Conservation (phyloP, 2,797 vertebrate genomes). For the Diglossa cyanea region DNA sequence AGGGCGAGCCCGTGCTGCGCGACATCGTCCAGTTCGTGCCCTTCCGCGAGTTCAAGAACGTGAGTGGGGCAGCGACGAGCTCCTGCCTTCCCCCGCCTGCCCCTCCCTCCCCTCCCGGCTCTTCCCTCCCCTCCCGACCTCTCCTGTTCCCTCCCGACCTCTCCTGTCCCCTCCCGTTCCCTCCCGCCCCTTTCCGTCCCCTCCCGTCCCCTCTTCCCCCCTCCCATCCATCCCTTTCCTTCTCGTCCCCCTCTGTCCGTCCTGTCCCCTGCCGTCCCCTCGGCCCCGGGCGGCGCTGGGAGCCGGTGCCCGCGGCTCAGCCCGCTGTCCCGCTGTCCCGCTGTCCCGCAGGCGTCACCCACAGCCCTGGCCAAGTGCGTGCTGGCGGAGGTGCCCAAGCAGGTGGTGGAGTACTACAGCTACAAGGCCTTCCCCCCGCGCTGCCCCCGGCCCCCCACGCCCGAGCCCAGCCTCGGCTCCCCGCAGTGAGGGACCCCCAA, state of each 20-base stretch:
- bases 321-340: neutral
- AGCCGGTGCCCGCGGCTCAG: neutral
- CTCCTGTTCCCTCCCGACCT: neutral
- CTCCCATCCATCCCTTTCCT: no score
- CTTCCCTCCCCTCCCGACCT: neutral
- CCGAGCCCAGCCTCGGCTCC: neutral
- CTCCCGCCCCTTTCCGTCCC: neutral
- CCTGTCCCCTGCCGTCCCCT: no score
- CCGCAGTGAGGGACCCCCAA: neutral
- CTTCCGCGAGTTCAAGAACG: slow-evolving; percentile 94
- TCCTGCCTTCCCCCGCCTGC: neutral
- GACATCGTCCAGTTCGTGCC: slow-evolving; percentile 96
- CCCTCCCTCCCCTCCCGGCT: no score
- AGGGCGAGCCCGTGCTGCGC: slow-evolving; percentile 88
- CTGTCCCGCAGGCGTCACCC: slow-evolving; percentile 83
- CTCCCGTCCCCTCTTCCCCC: neutral
- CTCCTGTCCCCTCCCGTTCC: no score
- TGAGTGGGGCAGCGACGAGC: slow-evolving; percentile 65
- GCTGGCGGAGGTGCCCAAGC: slow-evolving; percentile 92
- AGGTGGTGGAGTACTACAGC: slow-evolving; percentile 95
- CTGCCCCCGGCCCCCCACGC: slow-evolving; percentile 57
- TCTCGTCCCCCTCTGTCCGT: no score
- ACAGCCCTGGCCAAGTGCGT: slow-evolving; percentile 94
- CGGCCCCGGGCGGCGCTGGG: accelerated
- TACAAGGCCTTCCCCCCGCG: slow-evolving; percentile 88